phyloP scores from a whole-genome alignment of 1,140 invertebrate genomes.

The Neodiprion fabricii region DNA sequence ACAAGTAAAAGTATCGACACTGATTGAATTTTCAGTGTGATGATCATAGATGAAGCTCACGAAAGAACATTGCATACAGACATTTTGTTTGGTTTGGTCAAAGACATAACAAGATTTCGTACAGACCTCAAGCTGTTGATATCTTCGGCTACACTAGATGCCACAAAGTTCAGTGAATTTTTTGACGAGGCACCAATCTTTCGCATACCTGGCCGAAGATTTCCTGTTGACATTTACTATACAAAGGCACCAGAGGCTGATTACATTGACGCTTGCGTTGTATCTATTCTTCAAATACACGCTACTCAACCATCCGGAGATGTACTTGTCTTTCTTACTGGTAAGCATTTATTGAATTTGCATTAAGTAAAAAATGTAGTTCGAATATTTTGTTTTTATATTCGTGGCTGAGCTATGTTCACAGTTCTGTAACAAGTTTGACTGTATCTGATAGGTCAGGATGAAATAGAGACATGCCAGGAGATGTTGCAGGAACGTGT shows the following conservation, averaged over 20 bases:
- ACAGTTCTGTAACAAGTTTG: slow-evolving; percentile 5
- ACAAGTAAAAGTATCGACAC: not conserved
- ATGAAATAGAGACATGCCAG: slow-evolving; percentile 96
- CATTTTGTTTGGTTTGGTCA: slow-evolving; percentile 97
- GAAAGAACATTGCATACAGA: slow-evolving; percentile 98
- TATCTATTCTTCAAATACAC: slow-evolving; percentile 97
- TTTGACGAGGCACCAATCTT: slow-evolving; percentile 99
- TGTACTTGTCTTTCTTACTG: slow-evolving; percentile 96
- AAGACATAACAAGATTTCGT: slow-evolving; percentile 95
- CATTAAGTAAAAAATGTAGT: not conserved
- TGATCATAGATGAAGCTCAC: slow-evolving; percentile 99
- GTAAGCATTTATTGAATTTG: slow-evolving; percentile 48
- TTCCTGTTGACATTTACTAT: slow-evolving; percentile 97
- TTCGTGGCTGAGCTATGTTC: slow-evolving; percentile 3
- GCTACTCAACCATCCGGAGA: slow-evolving; percentile 95
- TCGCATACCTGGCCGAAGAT: slow-evolving; percentile 88
- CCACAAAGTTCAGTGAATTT: slow-evolving; percentile 97
- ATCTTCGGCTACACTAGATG: slow-evolving; percentile 97
- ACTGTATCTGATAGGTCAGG: slow-evolving; percentile 59
- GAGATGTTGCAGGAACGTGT: slow-evolving; percentile 92
- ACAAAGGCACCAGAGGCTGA: slow-evolving; percentile 99
- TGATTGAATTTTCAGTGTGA: slow-evolving; percentile 73
- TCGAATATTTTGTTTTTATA: not conserved
- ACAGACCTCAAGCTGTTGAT: slow-evolving; percentile 96
- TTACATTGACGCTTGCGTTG: slow-evolving; percentile 96